phyloP scores from a whole-genome alignment of 1,140 invertebrate genomes.

The Diabrotica virgifera region DNA sequence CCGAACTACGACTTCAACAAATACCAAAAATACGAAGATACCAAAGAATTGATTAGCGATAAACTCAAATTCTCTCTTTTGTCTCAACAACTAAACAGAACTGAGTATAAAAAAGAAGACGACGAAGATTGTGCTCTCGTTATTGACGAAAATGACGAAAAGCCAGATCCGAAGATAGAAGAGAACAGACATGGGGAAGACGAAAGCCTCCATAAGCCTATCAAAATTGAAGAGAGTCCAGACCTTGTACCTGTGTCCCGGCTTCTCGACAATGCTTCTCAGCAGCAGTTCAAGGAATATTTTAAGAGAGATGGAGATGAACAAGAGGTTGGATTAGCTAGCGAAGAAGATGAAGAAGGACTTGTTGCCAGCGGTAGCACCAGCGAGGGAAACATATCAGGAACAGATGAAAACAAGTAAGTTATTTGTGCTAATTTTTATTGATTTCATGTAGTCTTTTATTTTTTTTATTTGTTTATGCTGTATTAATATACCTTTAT shows the following conservation, averaged over 20 bases:
- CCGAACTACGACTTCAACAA: conserved; percentile 41
- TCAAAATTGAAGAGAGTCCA: conserved; percentile 49
- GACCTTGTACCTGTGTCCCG: conserved; percentile 76
- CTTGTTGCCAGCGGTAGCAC: conserved; percentile 66
- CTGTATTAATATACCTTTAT: no score
- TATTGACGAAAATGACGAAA: conserved; percentile 62
- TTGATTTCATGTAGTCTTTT: not conserved
- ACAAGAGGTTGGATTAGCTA: conserved; percentile 41
- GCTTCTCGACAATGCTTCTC: conserved; percentile 75
- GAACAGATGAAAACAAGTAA: conserved; percentile 73
- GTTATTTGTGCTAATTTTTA: conserved; percentile 21
- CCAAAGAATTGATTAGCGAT: conserved; percentile 51
- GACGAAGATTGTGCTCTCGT: conserved; percentile 66
- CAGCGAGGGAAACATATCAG: conserved; percentile 77
- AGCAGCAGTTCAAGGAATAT: conserved; percentile 61
- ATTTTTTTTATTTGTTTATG: no score
- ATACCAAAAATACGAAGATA: conserved; percentile 42
- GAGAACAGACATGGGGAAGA: conserved; percentile 19
- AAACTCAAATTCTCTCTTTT: conserved; percentile 76
- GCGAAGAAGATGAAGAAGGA: conserved; percentile 71
- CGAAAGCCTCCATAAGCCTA: conserved; percentile 31
- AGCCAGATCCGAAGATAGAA: conserved; percentile 28
- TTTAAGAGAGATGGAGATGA: conserved; percentile 53
- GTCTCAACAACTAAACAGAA: conserved; percentile 64
- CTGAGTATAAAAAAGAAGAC: conserved; percentile 48